phyloP scores from a whole-genome alignment of 1,140 invertebrate genomes.

The Phymorhynchus buccinoides region DNA sequence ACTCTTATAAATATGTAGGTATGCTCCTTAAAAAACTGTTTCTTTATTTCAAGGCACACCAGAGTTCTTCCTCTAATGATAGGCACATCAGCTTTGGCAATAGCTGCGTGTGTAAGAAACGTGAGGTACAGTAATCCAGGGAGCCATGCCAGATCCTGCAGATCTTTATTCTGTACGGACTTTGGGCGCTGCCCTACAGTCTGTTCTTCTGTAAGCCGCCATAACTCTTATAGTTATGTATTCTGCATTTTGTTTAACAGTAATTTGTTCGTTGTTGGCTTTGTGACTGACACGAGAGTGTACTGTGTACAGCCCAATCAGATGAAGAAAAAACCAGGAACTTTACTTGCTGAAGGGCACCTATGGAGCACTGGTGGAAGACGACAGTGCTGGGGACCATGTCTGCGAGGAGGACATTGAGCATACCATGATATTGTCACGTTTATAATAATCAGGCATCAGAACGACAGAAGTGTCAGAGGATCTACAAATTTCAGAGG shows the following conservation, averaged over 20 bases:
- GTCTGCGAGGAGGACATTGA: conserved; percentile 99
- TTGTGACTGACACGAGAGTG: neutral
- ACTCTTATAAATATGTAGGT: too few species aligned
- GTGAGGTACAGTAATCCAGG: neutral
- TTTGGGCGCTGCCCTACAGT: conserved; percentile 21
- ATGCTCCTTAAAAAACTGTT: too few species aligned
- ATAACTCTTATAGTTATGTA: too few species aligned
- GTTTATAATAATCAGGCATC: too few species aligned
- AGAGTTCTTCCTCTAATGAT: too few species aligned
- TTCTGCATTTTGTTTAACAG: too few species aligned
- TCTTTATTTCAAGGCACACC: too few species aligned
- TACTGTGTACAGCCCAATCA: conserved; percentile 75
- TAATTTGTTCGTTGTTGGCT: neutral
- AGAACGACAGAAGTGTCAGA: too few species aligned
- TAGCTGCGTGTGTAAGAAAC: conserved; percentile 2
- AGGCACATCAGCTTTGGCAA: neutral
- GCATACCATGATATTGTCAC: too few species aligned
- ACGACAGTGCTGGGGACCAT: conserved; percentile 98
- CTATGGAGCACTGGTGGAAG: too few species aligned
- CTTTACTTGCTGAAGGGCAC: conserved; percentile 96
- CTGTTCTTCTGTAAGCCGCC: too few species aligned
- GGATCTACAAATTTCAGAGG: too few species aligned
- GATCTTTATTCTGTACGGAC: neutral
- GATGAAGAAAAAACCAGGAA: conserved; percentile 97
- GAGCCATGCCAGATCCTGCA: conserved; percentile 18